Conservation (phyloP, 2,113 vertebrate species). For the Sturnira hondurensis region DNA sequence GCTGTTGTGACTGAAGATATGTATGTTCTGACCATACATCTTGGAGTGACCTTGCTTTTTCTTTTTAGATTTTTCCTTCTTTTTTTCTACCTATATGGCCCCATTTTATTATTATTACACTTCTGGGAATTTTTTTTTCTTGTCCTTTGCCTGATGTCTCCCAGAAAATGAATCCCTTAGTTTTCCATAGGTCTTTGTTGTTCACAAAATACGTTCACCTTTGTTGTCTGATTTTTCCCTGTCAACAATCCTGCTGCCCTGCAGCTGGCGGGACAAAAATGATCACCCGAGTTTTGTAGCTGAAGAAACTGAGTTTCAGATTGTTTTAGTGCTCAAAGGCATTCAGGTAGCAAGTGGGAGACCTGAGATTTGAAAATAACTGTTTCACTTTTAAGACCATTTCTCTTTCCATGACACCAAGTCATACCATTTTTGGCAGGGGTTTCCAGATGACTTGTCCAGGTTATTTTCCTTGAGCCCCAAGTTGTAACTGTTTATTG, state of each 20-base stretch:
- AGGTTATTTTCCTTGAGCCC: background rate
- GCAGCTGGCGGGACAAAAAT: background rate
- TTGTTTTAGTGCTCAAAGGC: background rate
- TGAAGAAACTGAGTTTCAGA: background rate
- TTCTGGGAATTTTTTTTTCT: background rate
- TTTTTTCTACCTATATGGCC: background rate
- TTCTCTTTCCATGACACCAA: background rate
- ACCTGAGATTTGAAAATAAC: background rate
- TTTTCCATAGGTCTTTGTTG: background rate
- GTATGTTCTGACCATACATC: background rate
- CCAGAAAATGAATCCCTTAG: background rate
- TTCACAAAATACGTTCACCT: background rate
- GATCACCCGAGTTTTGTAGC: background rate
- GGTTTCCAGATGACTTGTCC: background rate
- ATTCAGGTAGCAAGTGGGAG: background rate
- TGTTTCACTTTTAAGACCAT: background rate
- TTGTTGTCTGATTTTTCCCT: constrained; percentile 5
- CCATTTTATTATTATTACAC: background rate
- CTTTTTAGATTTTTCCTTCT: background rate
- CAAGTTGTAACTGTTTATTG: background rate
- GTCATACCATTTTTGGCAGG: background rate
- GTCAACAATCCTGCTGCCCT: background rate
- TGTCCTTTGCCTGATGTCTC: background rate
- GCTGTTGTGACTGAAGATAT: background rate
- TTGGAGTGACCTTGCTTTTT: background rate